Evolutionary conservation across 2,113 vertebrate genomes (phyloP).

Genomic region (Paratilapia polleni): DNA sequence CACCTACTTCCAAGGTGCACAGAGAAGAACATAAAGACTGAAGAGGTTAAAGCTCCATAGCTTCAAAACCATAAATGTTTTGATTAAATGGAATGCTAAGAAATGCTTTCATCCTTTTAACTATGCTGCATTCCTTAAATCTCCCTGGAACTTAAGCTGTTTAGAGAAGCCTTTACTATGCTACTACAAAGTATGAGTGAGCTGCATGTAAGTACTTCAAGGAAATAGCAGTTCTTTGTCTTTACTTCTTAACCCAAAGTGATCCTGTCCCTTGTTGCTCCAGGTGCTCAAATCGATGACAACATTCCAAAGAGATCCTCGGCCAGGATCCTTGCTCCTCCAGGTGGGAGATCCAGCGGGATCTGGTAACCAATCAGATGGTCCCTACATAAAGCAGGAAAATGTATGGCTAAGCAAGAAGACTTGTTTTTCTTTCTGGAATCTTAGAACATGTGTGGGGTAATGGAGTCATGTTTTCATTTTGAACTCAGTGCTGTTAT

Average conservation of each 20-base stretch:
- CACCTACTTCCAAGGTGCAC: background rate
- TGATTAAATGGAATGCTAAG: background rate
- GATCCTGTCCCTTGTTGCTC: background rate
- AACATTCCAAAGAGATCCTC: conserved; percentile 94
- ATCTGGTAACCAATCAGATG: conserved; percentile 85
- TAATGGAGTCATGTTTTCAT: conserved; percentile 45
- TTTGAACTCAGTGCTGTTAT: conserved; percentile 50
- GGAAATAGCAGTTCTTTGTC: background rate
- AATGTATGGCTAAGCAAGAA: conserved; percentile 32
- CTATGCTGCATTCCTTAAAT: background rate
- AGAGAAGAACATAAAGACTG: background rate
- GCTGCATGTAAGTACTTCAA: background rate
- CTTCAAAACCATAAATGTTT: background rate
- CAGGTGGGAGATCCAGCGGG: conserved; percentile 93
- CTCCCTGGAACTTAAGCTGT: background rate
- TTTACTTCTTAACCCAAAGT: conserved; percentile 27
- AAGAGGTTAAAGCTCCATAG: background rate
- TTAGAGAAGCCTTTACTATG: background rate
- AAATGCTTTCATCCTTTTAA: conserved; percentile 12
- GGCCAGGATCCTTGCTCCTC: conserved; percentile 92
- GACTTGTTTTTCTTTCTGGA: conserved; percentile 46
- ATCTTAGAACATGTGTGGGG: conserved; percentile 40
- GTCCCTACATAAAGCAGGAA: background rate
- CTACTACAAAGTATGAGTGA: background rate
- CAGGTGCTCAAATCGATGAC: conserved; percentile 95